Conservation (phyloP, 2,113 vertebrate species). For the Zingel zingel region DNA sequence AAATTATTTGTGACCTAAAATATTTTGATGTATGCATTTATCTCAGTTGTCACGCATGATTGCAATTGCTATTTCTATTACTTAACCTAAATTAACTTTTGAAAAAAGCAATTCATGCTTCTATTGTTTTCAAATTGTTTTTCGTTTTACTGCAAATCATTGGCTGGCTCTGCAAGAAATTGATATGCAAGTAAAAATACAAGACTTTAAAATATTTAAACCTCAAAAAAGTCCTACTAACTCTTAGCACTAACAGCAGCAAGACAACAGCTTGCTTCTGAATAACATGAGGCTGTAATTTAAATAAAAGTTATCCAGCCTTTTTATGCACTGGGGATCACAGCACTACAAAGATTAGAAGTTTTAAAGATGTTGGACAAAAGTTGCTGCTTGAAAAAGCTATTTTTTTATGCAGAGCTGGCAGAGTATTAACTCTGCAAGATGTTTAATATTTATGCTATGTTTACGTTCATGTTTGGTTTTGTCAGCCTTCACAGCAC, state of each 20-base stretch:
- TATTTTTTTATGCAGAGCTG: constrained; percentile 37
- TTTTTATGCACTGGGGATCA: background rate
- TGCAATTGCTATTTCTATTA: background rate
- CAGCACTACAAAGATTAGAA: background rate
- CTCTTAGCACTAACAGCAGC: background rate
- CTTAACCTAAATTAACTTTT: background rate
- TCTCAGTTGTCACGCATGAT: background rate
- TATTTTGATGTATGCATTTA: background rate
- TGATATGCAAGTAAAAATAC: background rate
- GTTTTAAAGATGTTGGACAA: constrained; percentile 7
- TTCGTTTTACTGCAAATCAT: background rate
- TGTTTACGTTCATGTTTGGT: constrained; percentile 50
- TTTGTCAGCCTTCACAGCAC: constrained; percentile 24
- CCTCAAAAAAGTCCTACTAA: background rate
- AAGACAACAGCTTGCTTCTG: constrained; percentile 16
- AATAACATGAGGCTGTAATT: constrained; percentile 11
- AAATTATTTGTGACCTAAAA: background rate
- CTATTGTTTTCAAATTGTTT: background rate
- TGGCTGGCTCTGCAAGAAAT: constrained; percentile 1
- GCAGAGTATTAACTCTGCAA: constrained; percentile 18
- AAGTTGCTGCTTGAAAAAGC: constrained; percentile 21
- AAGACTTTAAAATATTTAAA: background rate
- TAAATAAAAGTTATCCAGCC: background rate
- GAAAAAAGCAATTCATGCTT: background rate
- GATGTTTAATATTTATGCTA: constrained; percentile 14